Conservation (phyloP, 2,797 vertebrate species). For the Danio choprae region DNA sequence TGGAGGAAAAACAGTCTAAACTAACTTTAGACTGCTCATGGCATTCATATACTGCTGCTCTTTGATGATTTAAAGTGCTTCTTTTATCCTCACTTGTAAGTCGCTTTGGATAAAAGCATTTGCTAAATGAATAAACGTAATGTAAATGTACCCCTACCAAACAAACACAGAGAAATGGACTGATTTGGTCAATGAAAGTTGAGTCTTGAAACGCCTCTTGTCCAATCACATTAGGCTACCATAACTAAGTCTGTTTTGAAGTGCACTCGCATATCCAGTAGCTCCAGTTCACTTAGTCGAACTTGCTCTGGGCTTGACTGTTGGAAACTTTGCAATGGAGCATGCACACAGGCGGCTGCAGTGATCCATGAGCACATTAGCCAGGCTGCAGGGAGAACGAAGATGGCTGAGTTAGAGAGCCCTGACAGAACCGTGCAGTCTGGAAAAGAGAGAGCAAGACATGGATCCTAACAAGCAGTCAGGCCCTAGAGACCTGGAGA, state of each 20-base stretch:
- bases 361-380: constrained; percentile 48
- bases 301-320: constrained; percentile 41
- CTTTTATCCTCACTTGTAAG: no score
- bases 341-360: constrained; percentile 40
- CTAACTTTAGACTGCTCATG: no score
- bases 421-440: background rate
- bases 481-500: constrained; percentile 21
- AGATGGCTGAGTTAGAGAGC: constrained; percentile 11
- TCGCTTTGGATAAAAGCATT: no score
- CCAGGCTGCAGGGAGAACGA: constrained; percentile 16
- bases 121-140: no score
- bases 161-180: no score
- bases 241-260: background rate
- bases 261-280: constrained; percentile 19
- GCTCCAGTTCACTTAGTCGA: constrained; percentile 38
- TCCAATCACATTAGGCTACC: background rate
- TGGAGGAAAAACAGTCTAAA: no score
- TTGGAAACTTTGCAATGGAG: constrained; percentile 46
- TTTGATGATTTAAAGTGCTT: no score
- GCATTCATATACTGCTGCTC: no score
- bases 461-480: constrained; percentile 13
- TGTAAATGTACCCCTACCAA: no score
- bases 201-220: background rate
- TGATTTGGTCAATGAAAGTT: background rate
- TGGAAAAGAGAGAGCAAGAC: constrained; percentile 6